phyloP scores from a whole-genome alignment of 2,797 vertebrate genomes.

The Hippoglossus hippoglossus region DNA sequence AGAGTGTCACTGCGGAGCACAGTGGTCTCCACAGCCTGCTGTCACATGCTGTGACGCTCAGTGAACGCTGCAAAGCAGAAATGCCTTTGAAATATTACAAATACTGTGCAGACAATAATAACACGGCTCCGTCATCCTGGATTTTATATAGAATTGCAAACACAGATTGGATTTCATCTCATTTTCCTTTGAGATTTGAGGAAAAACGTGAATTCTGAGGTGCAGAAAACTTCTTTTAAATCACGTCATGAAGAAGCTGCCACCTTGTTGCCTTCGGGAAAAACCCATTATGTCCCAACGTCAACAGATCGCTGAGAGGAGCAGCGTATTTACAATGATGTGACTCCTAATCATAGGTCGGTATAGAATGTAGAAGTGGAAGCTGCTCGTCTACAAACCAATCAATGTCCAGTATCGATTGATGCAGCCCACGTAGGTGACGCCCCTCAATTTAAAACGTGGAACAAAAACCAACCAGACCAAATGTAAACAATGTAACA shows the following conservation, averaged over 20 bases:
- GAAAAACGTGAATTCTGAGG: background rate
- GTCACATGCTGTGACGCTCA: conserved; percentile 67
- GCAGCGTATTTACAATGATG: too few relatives aligned
- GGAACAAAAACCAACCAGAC: too few relatives aligned
- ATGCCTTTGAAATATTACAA: conserved; percentile 38
- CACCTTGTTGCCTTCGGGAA: background rate
- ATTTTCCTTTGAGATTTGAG: background rate
- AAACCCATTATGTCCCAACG: conserved; percentile 16
- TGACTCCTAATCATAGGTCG: too few relatives aligned
- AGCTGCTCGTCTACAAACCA: too few relatives aligned
- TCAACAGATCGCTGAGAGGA: background rate
- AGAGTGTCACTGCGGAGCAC: conserved; percentile 63
- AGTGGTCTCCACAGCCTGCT: conserved; percentile 46
- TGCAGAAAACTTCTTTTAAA: background rate
- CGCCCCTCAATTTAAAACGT: too few relatives aligned
- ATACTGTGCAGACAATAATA: background rate
- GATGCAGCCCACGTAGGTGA: too few relatives aligned
- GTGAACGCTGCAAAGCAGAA: conserved; percentile 20
- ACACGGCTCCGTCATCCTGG: background rate
- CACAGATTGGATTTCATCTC: background rate
- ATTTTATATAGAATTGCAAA: background rate
- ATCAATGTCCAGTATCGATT: too few relatives aligned
- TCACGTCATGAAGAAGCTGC: too few relatives aligned
- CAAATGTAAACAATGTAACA: too few relatives aligned
- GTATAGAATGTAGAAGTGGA: too few relatives aligned